phyloP scores from a whole-genome alignment of 1,140 invertebrate genomes.

The Tenebrio molitor region DNA sequence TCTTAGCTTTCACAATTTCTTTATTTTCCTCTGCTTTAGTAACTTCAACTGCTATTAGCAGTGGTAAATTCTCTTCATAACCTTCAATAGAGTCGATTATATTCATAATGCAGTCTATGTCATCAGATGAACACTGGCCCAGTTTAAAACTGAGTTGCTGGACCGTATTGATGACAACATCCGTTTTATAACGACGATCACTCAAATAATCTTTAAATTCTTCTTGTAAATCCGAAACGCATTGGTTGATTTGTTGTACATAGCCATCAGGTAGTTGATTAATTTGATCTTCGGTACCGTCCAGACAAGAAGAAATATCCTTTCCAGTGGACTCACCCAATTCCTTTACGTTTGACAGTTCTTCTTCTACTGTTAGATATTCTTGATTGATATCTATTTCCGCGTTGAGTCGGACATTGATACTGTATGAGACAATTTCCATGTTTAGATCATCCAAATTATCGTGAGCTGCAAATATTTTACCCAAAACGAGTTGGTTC shows the following conservation, averaged over 20 bases:
- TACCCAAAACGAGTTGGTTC: background rate
- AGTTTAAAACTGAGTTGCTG: no score
- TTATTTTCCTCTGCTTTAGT: background rate
- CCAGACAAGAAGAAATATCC: background rate
- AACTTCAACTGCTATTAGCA: background rate
- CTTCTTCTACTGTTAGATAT: background rate
- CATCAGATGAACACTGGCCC: no score
- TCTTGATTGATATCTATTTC: constrained; percentile 1
- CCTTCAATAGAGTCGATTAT: background rate
- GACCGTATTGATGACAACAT: no score
- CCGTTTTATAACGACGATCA: no score
- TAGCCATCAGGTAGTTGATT: background rate
- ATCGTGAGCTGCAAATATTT: background rate
- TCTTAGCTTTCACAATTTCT: background rate
- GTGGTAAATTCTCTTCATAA: background rate
- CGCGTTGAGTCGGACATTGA: background rate
- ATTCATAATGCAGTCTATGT: no score
- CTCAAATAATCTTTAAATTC: background rate
- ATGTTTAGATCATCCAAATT: background rate
- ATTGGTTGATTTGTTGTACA: background rate
- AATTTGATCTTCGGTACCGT: background rate
- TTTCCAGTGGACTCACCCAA: background rate
- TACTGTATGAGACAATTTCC: background rate
- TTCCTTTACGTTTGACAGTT: background rate
- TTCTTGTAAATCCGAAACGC: background rate